phyloP scores from a whole-genome alignment of 2,888 invertebrate genomes.

The Drosophila pseudotakahashii region DNA sequence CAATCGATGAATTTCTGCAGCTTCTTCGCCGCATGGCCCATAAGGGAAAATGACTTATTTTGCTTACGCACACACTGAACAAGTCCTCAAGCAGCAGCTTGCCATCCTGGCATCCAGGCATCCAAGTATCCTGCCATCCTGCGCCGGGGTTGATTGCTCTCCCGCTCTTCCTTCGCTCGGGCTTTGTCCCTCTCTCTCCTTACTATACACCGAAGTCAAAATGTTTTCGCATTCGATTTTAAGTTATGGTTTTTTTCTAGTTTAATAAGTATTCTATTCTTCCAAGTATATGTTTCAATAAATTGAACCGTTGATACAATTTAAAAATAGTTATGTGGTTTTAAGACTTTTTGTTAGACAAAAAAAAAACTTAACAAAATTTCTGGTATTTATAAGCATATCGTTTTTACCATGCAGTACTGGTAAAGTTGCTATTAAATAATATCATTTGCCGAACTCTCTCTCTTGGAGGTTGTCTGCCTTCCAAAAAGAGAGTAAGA shows the following conservation, averaged over 20 bases:
- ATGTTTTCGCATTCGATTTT: background rate
- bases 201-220: conserved; percentile 3
- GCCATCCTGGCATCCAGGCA: conserved; percentile 18
- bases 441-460: too few species aligned
- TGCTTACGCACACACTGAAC: conserved; percentile 76
- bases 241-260: background rate
- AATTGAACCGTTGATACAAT: too few species aligned
- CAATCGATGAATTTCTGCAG: conserved; percentile 78
- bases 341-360: too few species aligned
- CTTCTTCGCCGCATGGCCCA: conserved; percentile 51
- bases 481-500: too few species aligned
- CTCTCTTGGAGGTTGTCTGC: too few species aligned
- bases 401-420: too few species aligned
- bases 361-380: too few species aligned
- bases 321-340: too few species aligned
- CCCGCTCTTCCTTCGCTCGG: background rate
- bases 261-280: too few species aligned
- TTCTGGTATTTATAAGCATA: too few species aligned
- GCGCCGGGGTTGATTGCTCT: conserved; percentile 61
- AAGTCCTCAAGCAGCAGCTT: conserved; percentile 48
- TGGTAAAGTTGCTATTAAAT: too few species aligned
- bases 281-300: too few species aligned
- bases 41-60: conserved; percentile 80
- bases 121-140: conserved; percentile 15
- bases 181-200: background rate